Percentiles rank a stretch among this genome's conserved stretches.
phyloP scores from a whole-genome alignment of 2,888 invertebrate species.

The Lacanobia oleracea region DNA sequence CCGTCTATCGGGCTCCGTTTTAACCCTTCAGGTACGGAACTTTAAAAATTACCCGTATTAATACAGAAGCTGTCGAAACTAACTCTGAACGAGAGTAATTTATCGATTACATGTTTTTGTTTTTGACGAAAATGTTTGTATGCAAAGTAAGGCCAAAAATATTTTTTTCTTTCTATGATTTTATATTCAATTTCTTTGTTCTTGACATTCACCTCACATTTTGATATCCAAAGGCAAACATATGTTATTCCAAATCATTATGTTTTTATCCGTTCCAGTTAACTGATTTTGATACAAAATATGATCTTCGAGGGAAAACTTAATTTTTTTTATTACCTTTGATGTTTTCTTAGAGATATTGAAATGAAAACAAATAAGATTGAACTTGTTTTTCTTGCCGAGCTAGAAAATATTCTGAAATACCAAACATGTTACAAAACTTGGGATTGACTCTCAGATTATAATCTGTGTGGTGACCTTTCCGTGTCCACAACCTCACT shows the following conservation, averaged over 20 bases:
- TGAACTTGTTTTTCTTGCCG: neutral
- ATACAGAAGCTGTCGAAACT: neutral
- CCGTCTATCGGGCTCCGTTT: too few species aligned
- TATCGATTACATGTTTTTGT: too few species aligned
- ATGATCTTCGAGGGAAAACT: neutral
- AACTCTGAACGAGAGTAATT: neutral
- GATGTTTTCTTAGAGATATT: neutral
- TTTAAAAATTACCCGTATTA: too few species aligned
- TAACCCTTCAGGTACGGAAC: too few species aligned
- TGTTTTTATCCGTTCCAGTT: neutral
- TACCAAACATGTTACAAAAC: too few species aligned
- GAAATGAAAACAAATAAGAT: neutral
- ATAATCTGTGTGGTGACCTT: neutral
- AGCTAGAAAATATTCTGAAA: neutral
- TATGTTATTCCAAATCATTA: neutral
- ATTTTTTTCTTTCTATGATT: neutral
- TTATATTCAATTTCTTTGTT: conserved; percentile 1
- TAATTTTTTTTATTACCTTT: too few species aligned
- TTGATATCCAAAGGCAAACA: conserved; percentile 6
- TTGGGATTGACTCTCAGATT: too few species aligned
- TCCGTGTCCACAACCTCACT: too few species aligned
- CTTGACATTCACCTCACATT: neutral
- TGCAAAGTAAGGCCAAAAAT: too few species aligned
- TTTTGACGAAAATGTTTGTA: too few species aligned
- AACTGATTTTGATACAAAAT: neutral